Conservation (phyloP, 1,140 invertebrate genomes). For the Aphelinus certus region DNA sequence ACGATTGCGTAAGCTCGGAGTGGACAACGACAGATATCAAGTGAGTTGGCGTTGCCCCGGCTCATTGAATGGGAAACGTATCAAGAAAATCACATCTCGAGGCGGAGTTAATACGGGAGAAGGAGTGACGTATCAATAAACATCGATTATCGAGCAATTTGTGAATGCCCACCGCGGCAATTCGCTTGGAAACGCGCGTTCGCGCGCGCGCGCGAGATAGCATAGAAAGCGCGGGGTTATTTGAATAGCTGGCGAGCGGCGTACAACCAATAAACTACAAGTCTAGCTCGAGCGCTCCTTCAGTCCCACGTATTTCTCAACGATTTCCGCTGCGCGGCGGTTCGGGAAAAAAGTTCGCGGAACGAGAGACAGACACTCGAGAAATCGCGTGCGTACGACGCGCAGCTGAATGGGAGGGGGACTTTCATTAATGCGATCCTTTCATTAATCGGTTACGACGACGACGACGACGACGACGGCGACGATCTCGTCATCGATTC, state of each 20-base stretch:
- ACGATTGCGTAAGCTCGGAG: no score
- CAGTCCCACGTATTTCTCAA: slow-evolving; percentile 11
- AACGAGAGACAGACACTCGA: not conserved
- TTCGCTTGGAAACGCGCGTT: no score
- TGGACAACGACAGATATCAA: no score
- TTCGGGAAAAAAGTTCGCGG: not conserved
- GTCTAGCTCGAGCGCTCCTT: not conserved
- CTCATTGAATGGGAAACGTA: no score
- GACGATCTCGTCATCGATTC: slow-evolving; percentile 9
- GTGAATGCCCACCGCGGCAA: no score
- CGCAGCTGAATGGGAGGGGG: not conserved
- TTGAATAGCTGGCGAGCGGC: slow-evolving; percentile 3
- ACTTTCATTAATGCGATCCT: slow-evolving; percentile 22
- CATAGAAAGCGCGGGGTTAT: not conserved
- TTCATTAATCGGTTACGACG: not conserved
- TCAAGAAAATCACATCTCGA: no score
- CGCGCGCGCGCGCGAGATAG: not conserved
- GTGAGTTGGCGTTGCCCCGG: no score
- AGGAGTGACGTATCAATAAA: no score
- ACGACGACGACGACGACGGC: not conserved
- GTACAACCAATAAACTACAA: not conserved
- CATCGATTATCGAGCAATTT: no score
- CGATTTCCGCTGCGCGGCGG: not conserved
- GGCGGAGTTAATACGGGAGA: no score
- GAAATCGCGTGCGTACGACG: not conserved